A percentile compares a stretch with the other conserved stretches of the same genome.
Evolutionary conservation across 2,113 vertebrate genomes (phyloP).

Genomic region (Crotalus tigris): DNA sequence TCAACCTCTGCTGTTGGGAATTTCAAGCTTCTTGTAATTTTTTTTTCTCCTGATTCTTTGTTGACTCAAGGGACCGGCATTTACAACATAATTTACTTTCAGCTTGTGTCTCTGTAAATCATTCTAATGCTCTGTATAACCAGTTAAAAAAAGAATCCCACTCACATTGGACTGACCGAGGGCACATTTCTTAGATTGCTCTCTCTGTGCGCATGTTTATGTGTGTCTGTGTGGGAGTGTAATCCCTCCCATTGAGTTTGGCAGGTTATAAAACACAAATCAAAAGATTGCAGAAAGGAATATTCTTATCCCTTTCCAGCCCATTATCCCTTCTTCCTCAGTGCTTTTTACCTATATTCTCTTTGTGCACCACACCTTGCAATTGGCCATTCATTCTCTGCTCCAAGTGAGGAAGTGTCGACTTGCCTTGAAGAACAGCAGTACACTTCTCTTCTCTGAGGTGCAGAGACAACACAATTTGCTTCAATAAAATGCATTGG

Average conservation of each 20-base stretch:
- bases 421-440: not conserved
- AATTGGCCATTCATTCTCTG: not conserved
- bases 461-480: not conserved
- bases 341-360: not conserved
- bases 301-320: not conserved
- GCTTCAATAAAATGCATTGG: not conserved
- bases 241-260: not conserved
- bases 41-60: conserved; percentile 76
- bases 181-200: conserved; percentile 57
- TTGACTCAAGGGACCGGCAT: conserved; percentile 75
- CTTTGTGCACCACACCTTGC: not conserved
- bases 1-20: conserved; percentile 84
- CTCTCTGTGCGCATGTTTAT: not conserved
- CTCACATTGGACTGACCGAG: conserved; percentile 57
- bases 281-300: not conserved
- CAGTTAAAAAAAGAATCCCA: conserved; percentile 50
- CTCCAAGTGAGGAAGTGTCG: not conserved
- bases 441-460: not conserved
- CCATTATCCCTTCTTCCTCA: not conserved
- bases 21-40: conserved; percentile 83
- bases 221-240: conserved; percentile 1
- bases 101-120: conserved; percentile 81
- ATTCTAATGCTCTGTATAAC: conserved; percentile 78
- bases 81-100: conserved; percentile 87
- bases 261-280: not conserved